Evolutionary conservation across 2,797 vertebrate genomes (phyloP).

Genomic region (Myotis vivesi): DNA sequence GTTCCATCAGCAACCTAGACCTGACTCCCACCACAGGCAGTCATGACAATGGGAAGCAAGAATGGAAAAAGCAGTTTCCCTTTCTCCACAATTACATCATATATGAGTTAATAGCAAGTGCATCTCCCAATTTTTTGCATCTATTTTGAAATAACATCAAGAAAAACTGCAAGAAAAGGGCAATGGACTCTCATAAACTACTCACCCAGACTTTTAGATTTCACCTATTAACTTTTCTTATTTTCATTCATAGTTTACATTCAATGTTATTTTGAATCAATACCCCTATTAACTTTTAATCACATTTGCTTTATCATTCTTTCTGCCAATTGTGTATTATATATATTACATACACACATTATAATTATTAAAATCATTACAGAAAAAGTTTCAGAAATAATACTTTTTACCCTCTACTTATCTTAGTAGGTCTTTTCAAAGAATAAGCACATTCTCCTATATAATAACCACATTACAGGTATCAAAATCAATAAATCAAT

Average conservation of each 20-base stretch:
- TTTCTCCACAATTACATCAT: accelerated
- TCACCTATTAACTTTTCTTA: background rate
- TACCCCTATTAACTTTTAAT: background rate
- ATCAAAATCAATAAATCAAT: background rate
- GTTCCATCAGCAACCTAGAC: background rate
- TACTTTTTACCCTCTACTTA: background rate
- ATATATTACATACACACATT: background rate
- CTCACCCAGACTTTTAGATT: background rate
- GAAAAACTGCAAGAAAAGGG: background rate
- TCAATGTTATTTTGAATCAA: background rate
- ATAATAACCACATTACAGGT: background rate
- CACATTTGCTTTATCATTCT: background rate
- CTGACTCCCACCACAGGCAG: background rate
- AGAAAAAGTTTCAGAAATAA: background rate
- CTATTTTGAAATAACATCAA: background rate
- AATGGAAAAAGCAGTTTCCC: accelerated
- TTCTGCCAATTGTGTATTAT: background rate
- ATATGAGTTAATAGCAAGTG: accelerated
- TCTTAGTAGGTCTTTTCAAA: background rate
- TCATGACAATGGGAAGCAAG: background rate
- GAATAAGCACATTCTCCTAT: background rate
- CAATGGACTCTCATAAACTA: background rate
- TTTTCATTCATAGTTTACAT: background rate
- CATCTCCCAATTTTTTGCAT: background rate
- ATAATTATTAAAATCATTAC: background rate